phyloP scores from a whole-genome alignment of 2,797 vertebrate species.

The Bradypus variegatus region DNA sequence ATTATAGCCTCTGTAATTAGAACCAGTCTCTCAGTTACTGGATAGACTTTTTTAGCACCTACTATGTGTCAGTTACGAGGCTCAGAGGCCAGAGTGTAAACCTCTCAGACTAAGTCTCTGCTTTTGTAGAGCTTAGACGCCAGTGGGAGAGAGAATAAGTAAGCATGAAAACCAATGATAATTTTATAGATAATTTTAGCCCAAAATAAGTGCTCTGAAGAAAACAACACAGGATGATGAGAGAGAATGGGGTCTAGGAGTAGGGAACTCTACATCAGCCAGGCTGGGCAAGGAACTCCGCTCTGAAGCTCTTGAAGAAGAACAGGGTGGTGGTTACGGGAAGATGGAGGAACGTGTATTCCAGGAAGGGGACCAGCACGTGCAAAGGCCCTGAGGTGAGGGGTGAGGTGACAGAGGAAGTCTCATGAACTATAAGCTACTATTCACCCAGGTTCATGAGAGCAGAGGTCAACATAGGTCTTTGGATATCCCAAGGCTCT shows the following conservation, averaged over 20 bases:
- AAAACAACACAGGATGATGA: neutral
- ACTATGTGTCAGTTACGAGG: neutral
- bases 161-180: neutral
- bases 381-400: neutral
- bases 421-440: neutral
- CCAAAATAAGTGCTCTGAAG: neutral
- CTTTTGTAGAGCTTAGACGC: neutral
- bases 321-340: neutral
- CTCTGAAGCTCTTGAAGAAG: neutral
- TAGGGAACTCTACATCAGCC: neutral
- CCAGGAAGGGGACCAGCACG: neutral
- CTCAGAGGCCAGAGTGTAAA: neutral
- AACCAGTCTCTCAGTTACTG: neutral
- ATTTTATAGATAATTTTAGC: neutral
- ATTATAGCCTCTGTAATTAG: neutral
- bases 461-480: neutral
- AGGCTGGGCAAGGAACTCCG: neutral
- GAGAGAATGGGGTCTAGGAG: neutral
- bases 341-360: neutral
- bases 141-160: neutral
- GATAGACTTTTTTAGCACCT: neutral
- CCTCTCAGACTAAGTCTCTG: neutral
- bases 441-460: neutral
- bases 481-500: neutral
- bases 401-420: neutral